Percentiles rank a stretch among this genome's conserved stretches.
Conservation (phyloP, 2,797 vertebrate species). For the Eleutherodactylus coqui region DNA sequence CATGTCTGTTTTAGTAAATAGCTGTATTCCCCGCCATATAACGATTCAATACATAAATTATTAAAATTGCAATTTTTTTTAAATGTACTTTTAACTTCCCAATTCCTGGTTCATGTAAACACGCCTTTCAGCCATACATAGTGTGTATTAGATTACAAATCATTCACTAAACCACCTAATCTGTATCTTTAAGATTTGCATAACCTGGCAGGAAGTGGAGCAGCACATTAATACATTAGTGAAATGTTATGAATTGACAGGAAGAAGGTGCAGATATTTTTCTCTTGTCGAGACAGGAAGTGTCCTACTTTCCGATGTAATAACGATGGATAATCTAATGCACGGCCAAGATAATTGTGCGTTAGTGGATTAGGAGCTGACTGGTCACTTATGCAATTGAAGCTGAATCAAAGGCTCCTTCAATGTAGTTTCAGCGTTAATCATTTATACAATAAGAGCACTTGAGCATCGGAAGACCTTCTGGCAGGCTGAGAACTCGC, state of each 20-base stretch:
- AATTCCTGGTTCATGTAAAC: background rate
- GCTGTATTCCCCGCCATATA: too few species aligned
- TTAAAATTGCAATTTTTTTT: too few species aligned
- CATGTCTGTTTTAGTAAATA: too few species aligned
- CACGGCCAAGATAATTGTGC: conserved; percentile 38
- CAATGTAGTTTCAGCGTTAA: conserved; percentile 51
- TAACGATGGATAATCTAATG: conserved; percentile 23
- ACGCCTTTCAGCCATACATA: background rate
- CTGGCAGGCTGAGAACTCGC: conserved; percentile 45
- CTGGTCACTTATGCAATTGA: conserved; percentile 54
- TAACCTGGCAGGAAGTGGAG: conserved; percentile 10
- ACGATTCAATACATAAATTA: too few species aligned
- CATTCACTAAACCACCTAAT: background rate
- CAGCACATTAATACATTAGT: conserved; percentile 17
- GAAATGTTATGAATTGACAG: conserved; percentile 51
- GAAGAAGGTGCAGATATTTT: conserved; percentile 27
- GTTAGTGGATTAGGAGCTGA: conserved; percentile 56
- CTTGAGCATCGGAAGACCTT: conserved; percentile 54
- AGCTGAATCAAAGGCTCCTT: conserved; percentile 51
- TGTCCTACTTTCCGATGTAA: conserved; percentile 37
- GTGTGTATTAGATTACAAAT: background rate
- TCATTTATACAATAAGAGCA: conserved; percentile 60
- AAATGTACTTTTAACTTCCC: too few species aligned
- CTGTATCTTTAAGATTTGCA: background rate
- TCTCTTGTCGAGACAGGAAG: conserved; percentile 45